These are phyloP conservation scores for Chrysodeixis includens DNA, from an alignment of 2,888 invertebrate species.

Conservation along the genomic window DNA sequence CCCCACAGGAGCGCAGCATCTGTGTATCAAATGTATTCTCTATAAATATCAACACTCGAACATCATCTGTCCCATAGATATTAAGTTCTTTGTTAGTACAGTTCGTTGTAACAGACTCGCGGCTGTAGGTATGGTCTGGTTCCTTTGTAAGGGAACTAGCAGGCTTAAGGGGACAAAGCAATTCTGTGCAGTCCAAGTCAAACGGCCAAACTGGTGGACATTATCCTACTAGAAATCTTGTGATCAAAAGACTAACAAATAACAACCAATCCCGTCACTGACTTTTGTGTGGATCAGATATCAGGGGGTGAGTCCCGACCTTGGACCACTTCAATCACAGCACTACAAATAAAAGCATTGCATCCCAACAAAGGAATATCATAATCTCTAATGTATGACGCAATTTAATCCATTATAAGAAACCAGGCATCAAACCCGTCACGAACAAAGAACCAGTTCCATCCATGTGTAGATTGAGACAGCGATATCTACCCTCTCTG, in stretches of 20 bases:
- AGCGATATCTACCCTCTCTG: constrained; percentile 48
- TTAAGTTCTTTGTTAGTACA: background rate
- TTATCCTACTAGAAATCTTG: background rate
- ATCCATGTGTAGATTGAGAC: constrained; percentile 61
- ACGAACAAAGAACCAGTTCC: constrained; percentile 72
- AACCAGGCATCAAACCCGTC: constrained; percentile 48
- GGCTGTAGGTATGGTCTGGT: background rate
- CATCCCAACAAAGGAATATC: constrained; percentile 50
- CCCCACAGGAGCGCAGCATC: background rate
- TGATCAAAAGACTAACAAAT: too few species aligned
- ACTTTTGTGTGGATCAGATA: background rate
- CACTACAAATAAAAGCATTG: background rate
- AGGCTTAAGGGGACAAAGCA: background rate
- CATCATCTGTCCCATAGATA: constrained; percentile 1
- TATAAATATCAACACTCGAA: constrained; percentile 1
- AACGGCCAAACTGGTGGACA: background rate
- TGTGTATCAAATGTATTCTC: constrained; percentile 4
- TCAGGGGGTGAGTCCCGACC: background rate
- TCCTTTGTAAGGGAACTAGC: too few species aligned
- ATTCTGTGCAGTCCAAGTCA: background rate
- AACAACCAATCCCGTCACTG: background rate
- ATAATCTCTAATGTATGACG: constrained; percentile 50
- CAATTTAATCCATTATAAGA: constrained; percentile 54
- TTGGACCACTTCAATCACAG: background rate
- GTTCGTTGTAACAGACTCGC: background rate